Conservation (phyloP, 2,888 invertebrate genomes). For the Diachrysia chrysitis region DNA sequence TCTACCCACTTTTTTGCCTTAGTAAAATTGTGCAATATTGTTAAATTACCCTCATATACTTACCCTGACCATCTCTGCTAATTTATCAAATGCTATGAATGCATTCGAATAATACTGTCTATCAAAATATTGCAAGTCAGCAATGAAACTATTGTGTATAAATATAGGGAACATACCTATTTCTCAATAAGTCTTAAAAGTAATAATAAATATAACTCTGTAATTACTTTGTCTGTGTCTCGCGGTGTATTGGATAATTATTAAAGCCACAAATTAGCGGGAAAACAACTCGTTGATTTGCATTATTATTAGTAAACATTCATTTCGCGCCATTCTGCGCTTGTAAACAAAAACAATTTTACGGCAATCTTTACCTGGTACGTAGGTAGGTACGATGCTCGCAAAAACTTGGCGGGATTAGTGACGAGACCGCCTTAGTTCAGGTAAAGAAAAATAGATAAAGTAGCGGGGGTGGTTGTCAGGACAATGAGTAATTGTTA, state of each 20-base stretch:
- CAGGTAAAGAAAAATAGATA: conserved; percentile 43
- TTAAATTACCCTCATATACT: neutral
- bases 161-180: no score
- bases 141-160: neutral
- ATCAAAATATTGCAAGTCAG: neutral
- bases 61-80: no score
- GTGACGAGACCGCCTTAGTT: conserved; percentile 49
- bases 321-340: conserved; percentile 83
- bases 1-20: neutral
- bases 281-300: conserved; percentile 74
- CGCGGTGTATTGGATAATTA: conserved; percentile 17
- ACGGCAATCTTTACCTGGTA: conserved; percentile 76
- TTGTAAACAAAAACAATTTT: conserved; percentile 83
- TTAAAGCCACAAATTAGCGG: conserved; percentile 66
- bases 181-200: neutral
- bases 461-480: conserved; percentile 62
- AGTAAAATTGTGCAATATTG: neutral
- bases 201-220: conserved; percentile 6
- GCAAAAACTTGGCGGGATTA: conserved; percentile 69
- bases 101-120: no score
- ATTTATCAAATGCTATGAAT: no score
- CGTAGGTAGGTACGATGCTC: conserved; percentile 52
- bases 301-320: conserved; percentile 83
- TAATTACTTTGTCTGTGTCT: conserved; percentile 22
- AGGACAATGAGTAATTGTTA: conserved; percentile 76